Conservation (phyloP, 2,888 invertebrate genomes). For the Agriopis aurantiaria region DNA sequence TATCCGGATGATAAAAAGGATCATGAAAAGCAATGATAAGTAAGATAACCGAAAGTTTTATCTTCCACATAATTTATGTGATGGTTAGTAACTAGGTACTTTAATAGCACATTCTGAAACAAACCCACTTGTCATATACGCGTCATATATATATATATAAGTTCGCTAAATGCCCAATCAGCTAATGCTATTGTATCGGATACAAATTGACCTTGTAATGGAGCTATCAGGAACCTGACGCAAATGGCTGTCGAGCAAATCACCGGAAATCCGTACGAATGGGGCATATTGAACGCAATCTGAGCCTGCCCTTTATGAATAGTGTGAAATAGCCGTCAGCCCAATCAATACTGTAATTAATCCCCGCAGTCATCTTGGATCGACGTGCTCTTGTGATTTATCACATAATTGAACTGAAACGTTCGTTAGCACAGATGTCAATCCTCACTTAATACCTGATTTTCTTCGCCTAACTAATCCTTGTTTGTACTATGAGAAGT, state of each 20-base stretch:
- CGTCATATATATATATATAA: not conserved
- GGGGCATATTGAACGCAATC: constrained; percentile 23
- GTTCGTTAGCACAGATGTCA: constrained; percentile 34
- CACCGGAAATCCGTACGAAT: constrained; percentile 27
- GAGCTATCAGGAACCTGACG: constrained; percentile 15
- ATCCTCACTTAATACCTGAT: constrained; percentile 13
- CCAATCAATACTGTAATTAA: constrained; percentile 61
- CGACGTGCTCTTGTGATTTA: constrained; percentile 67
- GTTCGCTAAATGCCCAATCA: constrained; percentile 2
- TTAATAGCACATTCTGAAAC: too few relatives aligned
- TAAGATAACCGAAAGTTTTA: too few relatives aligned
- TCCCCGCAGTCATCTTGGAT: constrained; percentile 66
- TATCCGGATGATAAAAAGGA: too few relatives aligned
- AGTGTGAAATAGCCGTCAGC: constrained; percentile 37
- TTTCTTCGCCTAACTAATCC: constrained; percentile 15
- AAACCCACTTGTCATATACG: too few relatives aligned
- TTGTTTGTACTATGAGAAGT: not conserved
- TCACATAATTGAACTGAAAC: constrained; percentile 46
- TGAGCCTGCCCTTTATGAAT: constrained; percentile 39
- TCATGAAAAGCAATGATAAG: too few relatives aligned
- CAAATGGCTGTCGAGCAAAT: constrained; percentile 26
- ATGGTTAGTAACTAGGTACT: too few relatives aligned
- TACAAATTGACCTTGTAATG: constrained; percentile 24
- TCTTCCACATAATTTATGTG: too few relatives aligned
- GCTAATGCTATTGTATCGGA: constrained; percentile 7